A percentile compares a stretch with the other conserved stretches of the same genome.
These are phyloP conservation scores for Acanthurus lineatus DNA, from an alignment of 2,797 vertebrate species.

Conservation along the genomic window DNA sequence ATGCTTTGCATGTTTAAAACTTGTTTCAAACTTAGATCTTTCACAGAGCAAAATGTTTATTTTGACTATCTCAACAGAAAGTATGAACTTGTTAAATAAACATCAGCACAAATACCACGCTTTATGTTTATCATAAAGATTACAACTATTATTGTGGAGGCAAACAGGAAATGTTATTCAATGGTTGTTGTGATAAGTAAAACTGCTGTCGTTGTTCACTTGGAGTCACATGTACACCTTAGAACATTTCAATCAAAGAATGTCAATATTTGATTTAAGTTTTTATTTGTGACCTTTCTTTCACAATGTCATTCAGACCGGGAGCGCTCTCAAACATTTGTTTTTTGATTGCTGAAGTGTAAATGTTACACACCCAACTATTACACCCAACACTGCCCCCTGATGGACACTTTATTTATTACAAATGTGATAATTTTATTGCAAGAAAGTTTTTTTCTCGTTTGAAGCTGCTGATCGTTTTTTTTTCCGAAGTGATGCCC, in stretches of 20 bases:
- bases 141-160: slow-evolving; percentile 43
- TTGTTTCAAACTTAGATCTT: too few relatives aligned
- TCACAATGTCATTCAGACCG: neutral
- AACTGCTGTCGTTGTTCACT: neutral
- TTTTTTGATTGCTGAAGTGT: neutral
- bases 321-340: neutral
- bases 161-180: slow-evolving; percentile 10
- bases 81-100: neutral
- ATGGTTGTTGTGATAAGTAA: neutral
- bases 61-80: neutral
- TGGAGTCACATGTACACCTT: neutral
- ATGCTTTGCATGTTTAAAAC: too few relatives aligned
- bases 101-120: neutral
- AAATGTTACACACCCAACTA: neutral
- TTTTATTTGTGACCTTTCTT: neutral
- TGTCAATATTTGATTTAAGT: neutral
- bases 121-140: neutral
- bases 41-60: neutral
- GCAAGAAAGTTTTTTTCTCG: too few relatives aligned
- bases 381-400: neutral
- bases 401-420: slow-evolving; percentile 1
- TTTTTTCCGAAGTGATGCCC: too few relatives aligned
- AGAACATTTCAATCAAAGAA: neutral
- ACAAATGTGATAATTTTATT: neutral
- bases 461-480: too few relatives aligned